These are phyloP conservation scores for Tenualosa ilisha DNA, from an alignment of 2,797 vertebrate genomes.

Conservation along the genomic window DNA sequence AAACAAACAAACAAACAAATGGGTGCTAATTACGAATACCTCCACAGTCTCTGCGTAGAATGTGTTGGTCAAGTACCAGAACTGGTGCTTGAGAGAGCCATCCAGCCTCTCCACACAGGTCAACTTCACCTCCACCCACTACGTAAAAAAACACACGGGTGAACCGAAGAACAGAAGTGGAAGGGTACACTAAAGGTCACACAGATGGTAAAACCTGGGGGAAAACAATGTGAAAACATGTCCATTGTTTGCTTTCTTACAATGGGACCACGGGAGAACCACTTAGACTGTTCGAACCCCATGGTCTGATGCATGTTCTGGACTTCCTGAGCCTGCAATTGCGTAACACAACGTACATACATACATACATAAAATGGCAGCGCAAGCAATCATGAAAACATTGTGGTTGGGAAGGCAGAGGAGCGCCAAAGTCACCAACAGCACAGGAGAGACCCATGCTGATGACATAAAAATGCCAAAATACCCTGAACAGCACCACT, in stretches of 20 bases:
- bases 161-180: not conserved
- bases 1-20: too few relatives aligned
- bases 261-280: not conserved
- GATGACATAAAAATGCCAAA: not conserved
- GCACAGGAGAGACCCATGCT: not conserved
- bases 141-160: not conserved
- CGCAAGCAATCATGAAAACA: not conserved
- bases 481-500: not conserved
- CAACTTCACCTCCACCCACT: not conserved
- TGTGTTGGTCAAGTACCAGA: not conserved
- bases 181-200: not conserved
- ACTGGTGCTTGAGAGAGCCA: not conserved
- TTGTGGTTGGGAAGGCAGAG: not conserved
- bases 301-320: not conserved
- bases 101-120: not conserved
- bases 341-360: not conserved
- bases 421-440: not conserved
- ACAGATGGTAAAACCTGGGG: not conserved
- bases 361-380: not conserved
- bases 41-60: not conserved
- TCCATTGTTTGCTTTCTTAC: not conserved
- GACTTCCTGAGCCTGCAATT: not conserved
- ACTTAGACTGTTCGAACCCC: not conserved
- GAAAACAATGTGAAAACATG: not conserved
- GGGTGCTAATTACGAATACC: not conserved